Evolutionary conservation across 2,888 invertebrate genomes (phyloP).

Genomic region (Torymus aiolomorphi): DNA sequence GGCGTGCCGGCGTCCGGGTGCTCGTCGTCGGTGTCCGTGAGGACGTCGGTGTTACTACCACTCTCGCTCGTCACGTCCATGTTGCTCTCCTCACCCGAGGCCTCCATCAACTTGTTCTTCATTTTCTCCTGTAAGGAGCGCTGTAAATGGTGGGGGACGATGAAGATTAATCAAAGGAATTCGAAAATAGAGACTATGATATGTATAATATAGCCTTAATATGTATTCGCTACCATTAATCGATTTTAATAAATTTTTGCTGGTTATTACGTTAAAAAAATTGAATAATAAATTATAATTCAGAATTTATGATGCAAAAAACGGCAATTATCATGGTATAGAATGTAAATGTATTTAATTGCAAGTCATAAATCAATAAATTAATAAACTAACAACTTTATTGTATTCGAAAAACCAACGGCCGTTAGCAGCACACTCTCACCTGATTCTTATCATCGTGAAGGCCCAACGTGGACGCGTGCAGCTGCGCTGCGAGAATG

Average conservation of each 20-base stretch:
- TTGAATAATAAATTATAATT: too few relatives aligned
- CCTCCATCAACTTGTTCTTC: constrained; percentile 73
- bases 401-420: not conserved
- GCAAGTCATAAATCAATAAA: constrained; percentile 63
- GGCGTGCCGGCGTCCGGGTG: constrained; percentile 69
- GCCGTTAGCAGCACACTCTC: constrained; percentile 50
- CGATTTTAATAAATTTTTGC: too few relatives aligned
- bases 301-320: too few relatives aligned
- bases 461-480: constrained; percentile 68
- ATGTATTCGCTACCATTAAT: too few relatives aligned
- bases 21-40: constrained; percentile 74
- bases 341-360: constrained; percentile 59
- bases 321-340: too few relatives aligned
- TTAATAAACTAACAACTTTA: too few relatives aligned
- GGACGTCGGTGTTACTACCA: constrained; percentile 73
- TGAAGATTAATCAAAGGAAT: too few relatives aligned
- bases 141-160: constrained; percentile 64
- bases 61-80: constrained; percentile 75
- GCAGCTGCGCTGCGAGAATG: constrained; percentile 82
- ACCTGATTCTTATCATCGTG: constrained; percentile 72
- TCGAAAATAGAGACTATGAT: too few relatives aligned
- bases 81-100: constrained; percentile 74
- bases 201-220: too few relatives aligned
- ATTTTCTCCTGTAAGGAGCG: constrained; percentile 75
- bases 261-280: too few relatives aligned